Conservation (phyloP, 2,888 invertebrate species). For the Agrotis ipsilon region DNA sequence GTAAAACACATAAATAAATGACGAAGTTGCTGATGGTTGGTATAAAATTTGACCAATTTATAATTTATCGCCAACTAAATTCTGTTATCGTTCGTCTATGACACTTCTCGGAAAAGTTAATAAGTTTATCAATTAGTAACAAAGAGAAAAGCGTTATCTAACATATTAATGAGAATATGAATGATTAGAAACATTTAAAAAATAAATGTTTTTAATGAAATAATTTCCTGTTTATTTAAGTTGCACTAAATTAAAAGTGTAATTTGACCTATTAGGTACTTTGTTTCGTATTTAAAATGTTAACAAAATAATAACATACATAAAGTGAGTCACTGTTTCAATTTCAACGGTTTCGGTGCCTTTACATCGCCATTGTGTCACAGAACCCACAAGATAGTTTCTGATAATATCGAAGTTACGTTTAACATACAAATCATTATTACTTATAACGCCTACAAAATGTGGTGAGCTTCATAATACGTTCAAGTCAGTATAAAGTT, state of each 20-base stretch:
- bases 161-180: conserved; percentile 33
- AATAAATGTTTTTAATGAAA: neutral
- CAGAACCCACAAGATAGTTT: neutral
- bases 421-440: conserved; percentile 1
- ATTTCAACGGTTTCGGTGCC: neutral
- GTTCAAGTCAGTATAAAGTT: neutral
- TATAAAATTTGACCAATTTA: conserved; percentile 24
- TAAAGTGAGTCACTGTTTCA: neutral
- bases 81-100: conserved; percentile 35
- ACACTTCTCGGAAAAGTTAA: conserved; percentile 47
- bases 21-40: conserved; percentile 6
- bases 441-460: neutral
- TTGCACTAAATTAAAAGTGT: neutral
- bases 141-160: conserved; percentile 38
- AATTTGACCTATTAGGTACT: too few species aligned
- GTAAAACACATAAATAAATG: neutral
- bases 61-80: conserved; percentile 32
- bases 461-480: neutral
- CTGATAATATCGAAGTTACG: conserved; percentile 4
- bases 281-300: neutral
- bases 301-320: neutral
- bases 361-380: neutral
- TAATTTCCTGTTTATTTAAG: conserved; percentile 8
- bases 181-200: conserved; percentile 21
- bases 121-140: conserved; percentile 52